A percentile compares a stretch with the other conserved stretches of the same genome.
Conservation (phyloP, 1,140 invertebrate species). For the Metopolophium dirhodum region DNA sequence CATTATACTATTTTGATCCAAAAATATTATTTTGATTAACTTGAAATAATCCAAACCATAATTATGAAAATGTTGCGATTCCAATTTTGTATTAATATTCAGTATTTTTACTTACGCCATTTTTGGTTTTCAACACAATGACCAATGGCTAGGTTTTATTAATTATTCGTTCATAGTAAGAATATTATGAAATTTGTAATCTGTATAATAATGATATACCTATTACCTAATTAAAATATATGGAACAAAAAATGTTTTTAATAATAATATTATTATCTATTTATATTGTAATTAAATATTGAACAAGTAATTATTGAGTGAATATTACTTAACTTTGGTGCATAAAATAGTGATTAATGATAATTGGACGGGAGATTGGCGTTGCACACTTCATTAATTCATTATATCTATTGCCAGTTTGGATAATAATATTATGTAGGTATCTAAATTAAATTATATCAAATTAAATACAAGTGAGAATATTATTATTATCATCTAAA, state of each 20-base stretch:
- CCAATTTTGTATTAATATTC: not conserved
- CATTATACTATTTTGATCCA: slow-evolving; percentile 7
- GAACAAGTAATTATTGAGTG: too few relatives aligned
- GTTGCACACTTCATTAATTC: too few relatives aligned
- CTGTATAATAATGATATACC: too few relatives aligned
- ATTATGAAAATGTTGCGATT: not conserved
- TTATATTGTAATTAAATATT: too few relatives aligned
- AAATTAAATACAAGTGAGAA: not conserved
- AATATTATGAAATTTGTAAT: not conserved
- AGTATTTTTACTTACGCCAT: not conserved
- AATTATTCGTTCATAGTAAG: not conserved
- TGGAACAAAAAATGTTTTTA: too few relatives aligned
- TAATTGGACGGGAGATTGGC: too few relatives aligned
- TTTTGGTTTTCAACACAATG: not conserved
- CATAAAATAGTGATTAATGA: too few relatives aligned
- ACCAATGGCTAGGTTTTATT: not conserved
- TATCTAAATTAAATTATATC: not conserved
- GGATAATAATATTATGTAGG: too few relatives aligned
- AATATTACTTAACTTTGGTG: too few relatives aligned
- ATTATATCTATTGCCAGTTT: too few relatives aligned
- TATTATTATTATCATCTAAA: not conserved
- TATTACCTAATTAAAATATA: too few relatives aligned
- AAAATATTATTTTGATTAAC: not conserved
- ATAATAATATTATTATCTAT: too few relatives aligned
- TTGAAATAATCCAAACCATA: not conserved